These are phyloP conservation scores for Tyrophagus putrescentiae DNA, from an alignment of 1,140 invertebrate genomes.

Conservation along the genomic window DNA sequence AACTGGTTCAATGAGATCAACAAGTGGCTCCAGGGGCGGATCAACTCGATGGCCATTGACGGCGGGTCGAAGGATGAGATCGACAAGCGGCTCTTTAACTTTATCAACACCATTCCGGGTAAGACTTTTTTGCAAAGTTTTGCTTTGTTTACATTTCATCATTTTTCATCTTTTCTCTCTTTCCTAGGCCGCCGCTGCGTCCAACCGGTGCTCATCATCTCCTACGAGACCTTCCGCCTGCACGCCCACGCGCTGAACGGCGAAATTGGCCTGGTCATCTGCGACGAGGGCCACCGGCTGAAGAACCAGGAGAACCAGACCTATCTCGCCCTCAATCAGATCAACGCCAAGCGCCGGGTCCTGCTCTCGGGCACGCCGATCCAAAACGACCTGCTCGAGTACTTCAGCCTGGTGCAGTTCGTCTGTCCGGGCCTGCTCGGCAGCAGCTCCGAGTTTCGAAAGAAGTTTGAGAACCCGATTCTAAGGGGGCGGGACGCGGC, in stretches of 20 bases:
- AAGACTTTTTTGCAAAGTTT: background rate
- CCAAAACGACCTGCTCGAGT: conserved; percentile 96
- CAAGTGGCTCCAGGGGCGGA: conserved; percentile 79
- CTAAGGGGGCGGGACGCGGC: conserved; percentile 79
- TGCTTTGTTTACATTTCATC: too few relatives aligned
- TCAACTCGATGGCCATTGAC: conserved; percentile 76
- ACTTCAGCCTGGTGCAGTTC: conserved; percentile 96
- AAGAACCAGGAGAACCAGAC: conserved; percentile 99
- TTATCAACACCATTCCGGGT: conserved; percentile 35
- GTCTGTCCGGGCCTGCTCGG: conserved; percentile 91
- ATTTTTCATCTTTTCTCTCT: background rate
- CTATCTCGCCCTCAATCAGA: conserved; percentile 77
- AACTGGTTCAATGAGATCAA: conserved; percentile 98
- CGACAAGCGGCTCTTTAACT: conserved; percentile 55
- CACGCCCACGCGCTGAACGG: conserved; percentile 75
- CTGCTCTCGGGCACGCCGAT: conserved; percentile 97
- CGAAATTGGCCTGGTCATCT: conserved; percentile 86
- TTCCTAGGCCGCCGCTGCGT: conserved; percentile 46
- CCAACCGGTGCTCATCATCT: conserved; percentile 88
- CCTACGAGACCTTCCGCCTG: conserved; percentile 94
- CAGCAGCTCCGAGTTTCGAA: conserved; percentile 75
- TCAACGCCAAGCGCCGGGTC: conserved; percentile 72
- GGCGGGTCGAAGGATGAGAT: conserved; percentile 71
- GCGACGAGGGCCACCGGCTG: conserved; percentile 91
- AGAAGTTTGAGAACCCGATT: conserved; percentile 83